Percentiles rank a stretch among this genome's conserved stretches.
phyloP scores from a whole-genome alignment of 2,113 vertebrate genomes.

The Serinus canaria region DNA sequence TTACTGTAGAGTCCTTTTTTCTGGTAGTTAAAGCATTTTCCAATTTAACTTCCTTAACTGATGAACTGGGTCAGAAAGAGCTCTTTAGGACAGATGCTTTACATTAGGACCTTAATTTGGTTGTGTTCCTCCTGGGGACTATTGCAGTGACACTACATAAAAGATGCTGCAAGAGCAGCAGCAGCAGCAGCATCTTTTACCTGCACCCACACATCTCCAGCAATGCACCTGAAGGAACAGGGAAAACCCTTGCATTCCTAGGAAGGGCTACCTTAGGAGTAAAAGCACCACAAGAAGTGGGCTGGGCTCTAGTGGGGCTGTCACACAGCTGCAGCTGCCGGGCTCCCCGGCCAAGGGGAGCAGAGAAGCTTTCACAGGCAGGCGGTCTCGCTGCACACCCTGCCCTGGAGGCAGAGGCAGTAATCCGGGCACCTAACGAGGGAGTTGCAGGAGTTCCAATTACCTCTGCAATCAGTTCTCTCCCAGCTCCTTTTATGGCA shows the following conservation, averaged over 20 bases:
- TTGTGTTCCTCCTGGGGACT: not conserved
- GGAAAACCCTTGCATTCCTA: not conserved
- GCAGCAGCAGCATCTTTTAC: not conserved
- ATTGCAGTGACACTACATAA: not conserved
- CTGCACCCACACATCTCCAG: accelerated
- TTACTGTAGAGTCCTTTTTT: not conserved
- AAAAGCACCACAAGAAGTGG: not conserved
- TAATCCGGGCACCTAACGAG: accelerated
- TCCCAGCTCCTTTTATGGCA: not conserved
- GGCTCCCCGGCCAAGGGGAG: accelerated
- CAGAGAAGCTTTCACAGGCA: not conserved
- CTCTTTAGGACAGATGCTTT: not conserved
- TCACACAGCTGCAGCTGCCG: accelerated
- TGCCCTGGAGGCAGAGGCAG: not conserved
- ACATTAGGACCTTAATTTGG: not conserved
- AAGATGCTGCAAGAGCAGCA: not conserved
- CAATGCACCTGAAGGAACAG: not conserved
- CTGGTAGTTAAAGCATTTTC: not conserved
- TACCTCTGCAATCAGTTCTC: not conserved
- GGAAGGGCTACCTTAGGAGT: not conserved
- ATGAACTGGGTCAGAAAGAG: not conserved
- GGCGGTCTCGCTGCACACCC: not conserved
- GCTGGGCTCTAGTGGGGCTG: not conserved
- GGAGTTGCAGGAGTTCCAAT: not conserved
- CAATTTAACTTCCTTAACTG: not conserved